Evolutionary conservation across 2,797 vertebrate genomes (phyloP).

Genomic region (Coendou prehensilis): DNA sequence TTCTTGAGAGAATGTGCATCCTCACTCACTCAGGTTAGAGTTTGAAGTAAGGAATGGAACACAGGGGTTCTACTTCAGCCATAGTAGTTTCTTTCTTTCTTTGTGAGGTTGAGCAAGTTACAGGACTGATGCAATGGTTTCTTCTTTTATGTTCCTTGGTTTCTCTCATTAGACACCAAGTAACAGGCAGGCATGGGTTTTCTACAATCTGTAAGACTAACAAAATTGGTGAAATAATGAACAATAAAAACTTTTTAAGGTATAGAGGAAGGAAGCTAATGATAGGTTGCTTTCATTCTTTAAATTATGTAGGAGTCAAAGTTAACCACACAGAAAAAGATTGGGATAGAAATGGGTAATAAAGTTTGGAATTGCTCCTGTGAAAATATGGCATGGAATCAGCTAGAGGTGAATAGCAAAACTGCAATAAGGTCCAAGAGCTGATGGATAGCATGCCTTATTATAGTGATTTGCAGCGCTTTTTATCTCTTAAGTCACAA

Average conservation of each 20-base stretch:
- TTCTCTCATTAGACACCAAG: neutral
- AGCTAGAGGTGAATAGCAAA: slow-evolving; percentile 73
- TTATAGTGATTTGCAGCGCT: slow-evolving; percentile 64
- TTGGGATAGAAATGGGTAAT: slow-evolving; percentile 67
- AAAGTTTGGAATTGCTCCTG: slow-evolving; percentile 75
- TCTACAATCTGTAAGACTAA: neutral
- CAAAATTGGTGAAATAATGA: neutral
- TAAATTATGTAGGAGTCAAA: slow-evolving; percentile 46
- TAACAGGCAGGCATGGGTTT: neutral
- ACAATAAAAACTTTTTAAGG: slow-evolving; percentile 13
- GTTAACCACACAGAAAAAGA: slow-evolving; percentile 47
- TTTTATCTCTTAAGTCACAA: slow-evolving; percentile 53
- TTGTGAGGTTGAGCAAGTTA: neutral
- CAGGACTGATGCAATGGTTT: neutral
- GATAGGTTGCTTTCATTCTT: slow-evolving; percentile 19
- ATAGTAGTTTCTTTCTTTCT: neutral
- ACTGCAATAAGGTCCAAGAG: slow-evolving; percentile 62
- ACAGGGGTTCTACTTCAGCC: neutral
- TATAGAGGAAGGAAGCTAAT: slow-evolving; percentile 39
- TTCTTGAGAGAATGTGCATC: neutral
- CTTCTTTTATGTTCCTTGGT: neutral
- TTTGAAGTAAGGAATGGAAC: neutral
- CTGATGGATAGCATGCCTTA: slow-evolving; percentile 69
- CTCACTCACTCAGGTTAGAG: neutral
- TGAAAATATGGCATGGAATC: slow-evolving; percentile 76